Evolutionary conservation across 2,113 vertebrate species (phyloP), one percentile per base, ranked within the genome.

Genomic region (Okapia johnstoni): DNA sequence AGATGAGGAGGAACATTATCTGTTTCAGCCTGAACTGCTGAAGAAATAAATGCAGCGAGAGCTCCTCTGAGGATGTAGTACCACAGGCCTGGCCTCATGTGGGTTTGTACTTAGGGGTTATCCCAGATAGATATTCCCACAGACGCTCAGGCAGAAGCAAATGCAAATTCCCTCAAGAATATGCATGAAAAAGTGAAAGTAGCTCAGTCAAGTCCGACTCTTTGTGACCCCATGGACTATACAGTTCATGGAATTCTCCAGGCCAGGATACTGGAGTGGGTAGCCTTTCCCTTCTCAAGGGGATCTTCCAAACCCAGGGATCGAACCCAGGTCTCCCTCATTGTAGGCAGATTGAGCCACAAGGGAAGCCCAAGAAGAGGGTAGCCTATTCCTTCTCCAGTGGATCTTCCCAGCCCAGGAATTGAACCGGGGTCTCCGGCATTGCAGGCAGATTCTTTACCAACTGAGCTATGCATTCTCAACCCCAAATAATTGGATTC

Each of bases 151-250:
- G 36, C 4, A 60, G 16, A 79, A 60, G 28, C 58, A 61, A 79
- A 60, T 43, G 21, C 7, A 70, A 46, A 58, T 88, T 70, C 6
- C 50, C 61, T 60, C 46, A 55, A 13, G 7, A 73, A 88, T n/a
- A 93, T n/a, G 5, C 4, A 50, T 46, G 7, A 46, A 46, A 46
- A 46, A 36, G n/a, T 70, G n/a, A 12, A 70, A 40, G 66, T 40
- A 0, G 1, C 66, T 70, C 66, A 40, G n/a, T 70, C n/a, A 6
- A 23, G n/a, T 70, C 66, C 40, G 19, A 21, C 66, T 70, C n/a
- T 70, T 70, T 40, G 66, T 0, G 0, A 40, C 19, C n/a, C 19
- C n/a, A 23, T 23, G 9, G n/a, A 73, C n/a, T 40, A 2, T 2
- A 23, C 1, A 23, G n/a, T 40, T 17, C n/a, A 40, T 70, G n/a